phyloP scores from a whole-genome alignment of 2,113 vertebrate genomes.

The Dipodomys ordii region DNA sequence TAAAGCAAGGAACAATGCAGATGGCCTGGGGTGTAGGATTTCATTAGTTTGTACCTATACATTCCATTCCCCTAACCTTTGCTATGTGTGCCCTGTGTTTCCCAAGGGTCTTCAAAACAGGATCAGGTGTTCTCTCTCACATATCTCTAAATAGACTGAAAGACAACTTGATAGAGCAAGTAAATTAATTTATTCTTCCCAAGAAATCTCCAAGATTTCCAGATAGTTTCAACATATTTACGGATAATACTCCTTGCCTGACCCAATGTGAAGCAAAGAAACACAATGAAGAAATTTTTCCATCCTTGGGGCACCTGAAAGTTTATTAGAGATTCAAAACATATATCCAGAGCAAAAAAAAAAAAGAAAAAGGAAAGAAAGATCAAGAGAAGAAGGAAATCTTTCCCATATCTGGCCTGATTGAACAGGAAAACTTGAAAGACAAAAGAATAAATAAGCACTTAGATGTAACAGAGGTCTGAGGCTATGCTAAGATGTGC shows the following conservation, averaged over 20 bases:
- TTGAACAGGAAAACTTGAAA: not conserved
- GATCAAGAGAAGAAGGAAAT: not conserved
- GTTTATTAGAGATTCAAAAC: not conserved
- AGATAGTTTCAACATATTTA: not conserved
- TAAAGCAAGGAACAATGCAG: not conserved
- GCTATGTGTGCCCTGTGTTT: not conserved
- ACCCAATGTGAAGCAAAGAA: not conserved
- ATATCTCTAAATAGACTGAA: not conserved
- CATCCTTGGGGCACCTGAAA: not conserved
- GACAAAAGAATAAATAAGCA: not conserved
- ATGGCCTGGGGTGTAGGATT: accelerated
- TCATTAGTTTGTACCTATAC: not conserved
- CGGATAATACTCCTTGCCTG: not conserved
- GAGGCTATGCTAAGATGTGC: not conserved
- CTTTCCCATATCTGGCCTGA: not conserved
- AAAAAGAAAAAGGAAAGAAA: not conserved
- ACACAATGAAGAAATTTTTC: not conserved
- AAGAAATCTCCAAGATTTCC: conserved; percentile 10
- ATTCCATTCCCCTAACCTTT: accelerated
- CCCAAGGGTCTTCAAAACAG: not conserved
- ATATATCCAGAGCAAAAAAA: not conserved
- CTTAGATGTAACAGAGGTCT: not conserved
- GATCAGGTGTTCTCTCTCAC: not conserved
- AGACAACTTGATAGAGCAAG: not conserved
- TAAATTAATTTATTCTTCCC: not conserved